phyloP scores from a whole-genome alignment of 2,888 invertebrate species.

The Scaeva pyrastri region DNA sequence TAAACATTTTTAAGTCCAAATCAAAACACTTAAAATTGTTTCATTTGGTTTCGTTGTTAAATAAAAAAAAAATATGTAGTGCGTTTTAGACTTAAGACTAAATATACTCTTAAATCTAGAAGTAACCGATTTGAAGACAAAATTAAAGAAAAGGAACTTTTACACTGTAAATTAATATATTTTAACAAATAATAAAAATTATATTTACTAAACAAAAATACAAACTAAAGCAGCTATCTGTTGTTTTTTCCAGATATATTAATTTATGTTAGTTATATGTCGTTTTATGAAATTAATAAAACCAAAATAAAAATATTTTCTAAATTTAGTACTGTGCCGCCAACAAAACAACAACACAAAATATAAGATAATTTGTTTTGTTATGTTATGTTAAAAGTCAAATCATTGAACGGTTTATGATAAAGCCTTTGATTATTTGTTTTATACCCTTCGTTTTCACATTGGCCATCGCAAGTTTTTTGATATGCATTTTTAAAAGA shows the following conservation, averaged over 20 bases:
- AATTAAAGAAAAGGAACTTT: slow-evolving; percentile 54
- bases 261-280: not conserved
- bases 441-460: too few species aligned
- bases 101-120: slow-evolving; percentile 28
- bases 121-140: slow-evolving; percentile 34
- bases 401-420: too few species aligned
- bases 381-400: not conserved
- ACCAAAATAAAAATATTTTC: not conserved
- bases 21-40: slow-evolving; percentile 15
- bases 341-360: not conserved
- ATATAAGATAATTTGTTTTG: not conserved
- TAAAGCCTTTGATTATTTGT: too few species aligned
- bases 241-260: not conserved
- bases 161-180: slow-evolving; percentile 22
- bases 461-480: too few species aligned
- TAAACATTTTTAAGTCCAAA: slow-evolving; percentile 12
- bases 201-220: slow-evolving; percentile 10
- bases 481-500: too few species aligned
- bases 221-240: slow-evolving; percentile 20
- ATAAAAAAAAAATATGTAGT: slow-evolving; percentile 38
- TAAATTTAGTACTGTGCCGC: not conserved
- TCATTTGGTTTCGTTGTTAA: slow-evolving; percentile 1
- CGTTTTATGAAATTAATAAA: not conserved
- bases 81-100: slow-evolving; percentile 50
- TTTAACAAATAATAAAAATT: slow-evolving; percentile 16